These are phyloP conservation scores for Papilio machaon DNA, from an alignment of 1,140 invertebrate species.

Conservation along the genomic window DNA sequence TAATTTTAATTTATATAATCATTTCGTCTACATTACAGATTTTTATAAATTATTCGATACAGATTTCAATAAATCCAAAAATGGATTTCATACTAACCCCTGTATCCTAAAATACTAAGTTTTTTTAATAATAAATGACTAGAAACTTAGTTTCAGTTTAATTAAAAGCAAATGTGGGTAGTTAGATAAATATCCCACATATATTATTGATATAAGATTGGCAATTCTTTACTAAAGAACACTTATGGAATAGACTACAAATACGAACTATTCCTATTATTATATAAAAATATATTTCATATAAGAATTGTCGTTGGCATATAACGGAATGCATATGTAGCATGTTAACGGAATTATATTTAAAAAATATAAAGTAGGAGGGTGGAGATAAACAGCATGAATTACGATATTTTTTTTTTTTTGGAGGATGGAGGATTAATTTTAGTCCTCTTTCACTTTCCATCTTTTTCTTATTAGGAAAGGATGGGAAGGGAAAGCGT, in stretches of 20 bases:
- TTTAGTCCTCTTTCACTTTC: too few species aligned
- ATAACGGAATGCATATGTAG: conserved; percentile 29
- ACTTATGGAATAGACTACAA: conserved; percentile 5
- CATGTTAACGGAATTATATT: not conserved
- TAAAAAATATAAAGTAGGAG: not conserved
- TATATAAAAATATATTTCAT: conserved; percentile 12
- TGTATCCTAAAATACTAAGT: conserved; percentile 43
- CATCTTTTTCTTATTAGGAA: too few species aligned
- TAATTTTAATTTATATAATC: not conserved
- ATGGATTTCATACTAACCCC: conserved; percentile 43
- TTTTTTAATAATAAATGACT: conserved; percentile 32
- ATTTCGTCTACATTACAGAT: not conserved
- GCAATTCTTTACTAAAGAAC: conserved; percentile 15
- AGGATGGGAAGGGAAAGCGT: too few species aligned
- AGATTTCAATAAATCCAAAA: conserved; percentile 38
- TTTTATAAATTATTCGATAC: not conserved
- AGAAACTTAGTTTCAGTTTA: conserved; percentile 45
- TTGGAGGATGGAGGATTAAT: too few species aligned
- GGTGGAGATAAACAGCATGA: not conserved
- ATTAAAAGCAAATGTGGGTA: conserved; percentile 27
- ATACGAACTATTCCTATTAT: not conserved
- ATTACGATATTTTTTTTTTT: too few species aligned
- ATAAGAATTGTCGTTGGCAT: not conserved
- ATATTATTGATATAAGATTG: conserved; percentile 19
- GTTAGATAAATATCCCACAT: not conserved